Evolutionary conservation across 2,113 vertebrate genomes (phyloP).

Genomic region (Chloroceryle aenea): DNA sequence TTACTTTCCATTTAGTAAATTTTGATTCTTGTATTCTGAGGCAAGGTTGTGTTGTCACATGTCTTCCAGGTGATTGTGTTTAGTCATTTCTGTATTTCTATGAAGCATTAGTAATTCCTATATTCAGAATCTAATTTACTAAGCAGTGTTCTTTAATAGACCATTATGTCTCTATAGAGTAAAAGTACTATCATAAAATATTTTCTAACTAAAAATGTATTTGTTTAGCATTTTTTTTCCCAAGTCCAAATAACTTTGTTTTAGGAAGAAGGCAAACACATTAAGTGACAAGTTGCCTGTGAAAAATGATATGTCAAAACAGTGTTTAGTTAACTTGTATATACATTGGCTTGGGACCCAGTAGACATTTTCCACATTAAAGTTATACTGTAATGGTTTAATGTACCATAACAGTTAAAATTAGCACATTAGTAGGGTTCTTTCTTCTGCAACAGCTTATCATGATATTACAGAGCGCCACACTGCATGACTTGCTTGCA

Average conservation of each 20-base stretch:
- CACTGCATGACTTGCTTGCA: background rate
- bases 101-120: background rate
- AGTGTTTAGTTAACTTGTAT: conserved; percentile 22
- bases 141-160: background rate
- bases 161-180: background rate
- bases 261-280: background rate
- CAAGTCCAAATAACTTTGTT: background rate
- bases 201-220: background rate
- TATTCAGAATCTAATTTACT: background rate
- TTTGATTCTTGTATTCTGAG: background rate
- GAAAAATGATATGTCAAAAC: conserved; percentile 48
- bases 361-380: background rate
- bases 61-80: background rate
- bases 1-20: background rate
- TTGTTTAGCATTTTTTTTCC: background rate
- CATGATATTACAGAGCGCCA: background rate
- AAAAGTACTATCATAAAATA: background rate
- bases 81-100: background rate
- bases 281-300: conserved; percentile 52
- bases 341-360: background rate
- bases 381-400: conserved; percentile 4
- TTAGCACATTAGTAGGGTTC: conserved; percentile 8
- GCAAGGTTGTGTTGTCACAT: background rate
- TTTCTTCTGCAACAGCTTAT: conserved; percentile 28
- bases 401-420: conserved; percentile 51